These are phyloP conservation scores for Sebastes iracundus DNA, from an alignment of 2,797 vertebrate species.

Conservation along the genomic window DNA sequence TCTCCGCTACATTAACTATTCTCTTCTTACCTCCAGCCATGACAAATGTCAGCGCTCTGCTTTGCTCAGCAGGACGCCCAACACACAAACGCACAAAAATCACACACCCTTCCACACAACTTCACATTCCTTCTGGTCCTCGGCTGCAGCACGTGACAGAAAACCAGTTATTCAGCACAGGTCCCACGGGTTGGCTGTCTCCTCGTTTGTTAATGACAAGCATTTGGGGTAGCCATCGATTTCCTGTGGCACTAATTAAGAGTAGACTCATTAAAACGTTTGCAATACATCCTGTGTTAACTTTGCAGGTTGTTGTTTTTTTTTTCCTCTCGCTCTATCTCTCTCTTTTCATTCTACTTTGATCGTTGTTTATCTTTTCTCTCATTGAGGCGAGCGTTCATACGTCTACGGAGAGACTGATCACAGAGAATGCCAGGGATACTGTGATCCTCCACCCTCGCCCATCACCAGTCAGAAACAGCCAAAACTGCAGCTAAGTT, in stretches of 20 bases:
- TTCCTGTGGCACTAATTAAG: constrained; percentile 83
- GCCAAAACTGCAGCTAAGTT: neutral
- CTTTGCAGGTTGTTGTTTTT: constrained; percentile 43
- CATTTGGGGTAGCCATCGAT: constrained; percentile 78
- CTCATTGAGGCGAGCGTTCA: neutral
- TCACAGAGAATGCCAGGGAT: constrained; percentile 31
- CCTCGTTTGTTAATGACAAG: constrained; percentile 81
- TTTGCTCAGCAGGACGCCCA: constrained; percentile 30
- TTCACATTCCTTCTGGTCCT: constrained; percentile 33
- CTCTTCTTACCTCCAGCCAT: constrained; percentile 50
- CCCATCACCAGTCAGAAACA: neutral
- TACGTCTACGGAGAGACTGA: constrained; percentile 10
- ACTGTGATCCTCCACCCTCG: neutral
- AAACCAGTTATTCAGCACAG: constrained; percentile 72
- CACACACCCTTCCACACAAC: neutral
- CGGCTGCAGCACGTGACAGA: constrained; percentile 48
- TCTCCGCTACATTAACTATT: constrained; percentile 37
- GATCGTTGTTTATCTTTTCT: constrained; percentile 47
- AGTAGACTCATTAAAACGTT: constrained; percentile 79
- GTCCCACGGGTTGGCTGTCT: constrained; percentile 67
- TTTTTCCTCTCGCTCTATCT: neutral
- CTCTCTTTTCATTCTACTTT: constrained; percentile 40
- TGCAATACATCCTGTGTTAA: constrained; percentile 71
- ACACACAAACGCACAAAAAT: neutral
- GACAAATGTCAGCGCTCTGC: constrained; percentile 37